Conservation (phyloP, 2,797 vertebrate genomes). For the Oreochromis grahami region DNA sequence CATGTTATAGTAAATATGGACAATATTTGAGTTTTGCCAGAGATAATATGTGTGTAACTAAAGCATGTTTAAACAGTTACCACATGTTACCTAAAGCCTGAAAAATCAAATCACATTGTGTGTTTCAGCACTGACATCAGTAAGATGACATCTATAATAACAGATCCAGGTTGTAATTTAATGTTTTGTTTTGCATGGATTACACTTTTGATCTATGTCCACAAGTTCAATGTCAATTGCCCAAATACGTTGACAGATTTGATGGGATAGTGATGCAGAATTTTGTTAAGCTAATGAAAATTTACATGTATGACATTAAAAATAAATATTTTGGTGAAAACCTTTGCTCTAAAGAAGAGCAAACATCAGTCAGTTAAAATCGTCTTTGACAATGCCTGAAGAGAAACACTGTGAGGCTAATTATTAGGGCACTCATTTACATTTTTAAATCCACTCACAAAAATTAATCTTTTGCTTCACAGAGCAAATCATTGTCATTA, state of each 20-base stretch:
- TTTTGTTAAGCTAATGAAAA: not conserved
- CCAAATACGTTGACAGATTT: not conserved
- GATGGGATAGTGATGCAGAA: not conserved
- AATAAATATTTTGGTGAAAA: not conserved
- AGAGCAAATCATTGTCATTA: conserved; percentile 8
- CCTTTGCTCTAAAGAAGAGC: not conserved
- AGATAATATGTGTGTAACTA: not conserved
- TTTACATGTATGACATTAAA: not conserved
- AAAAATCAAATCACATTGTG: not conserved
- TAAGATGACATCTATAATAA: not conserved
- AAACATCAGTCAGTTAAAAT: not conserved
- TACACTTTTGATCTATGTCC: not conserved
- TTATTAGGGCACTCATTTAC: conserved; percentile 8
- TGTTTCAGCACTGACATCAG: not conserved
- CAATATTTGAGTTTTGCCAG: not conserved
- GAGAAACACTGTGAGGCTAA: not conserved
- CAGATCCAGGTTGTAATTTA: not conserved
- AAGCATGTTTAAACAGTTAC: not conserved
- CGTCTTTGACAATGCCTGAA: not conserved
- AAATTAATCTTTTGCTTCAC: conserved; percentile 17
- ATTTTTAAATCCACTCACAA: conserved; percentile 11
- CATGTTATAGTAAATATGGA: not conserved
- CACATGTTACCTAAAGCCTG: not conserved
- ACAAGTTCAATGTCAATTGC: not conserved
- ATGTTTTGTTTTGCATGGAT: not conserved